Conservation (phyloP, 1,140 invertebrate genomes). For the Zaprionus davidi region DNA sequence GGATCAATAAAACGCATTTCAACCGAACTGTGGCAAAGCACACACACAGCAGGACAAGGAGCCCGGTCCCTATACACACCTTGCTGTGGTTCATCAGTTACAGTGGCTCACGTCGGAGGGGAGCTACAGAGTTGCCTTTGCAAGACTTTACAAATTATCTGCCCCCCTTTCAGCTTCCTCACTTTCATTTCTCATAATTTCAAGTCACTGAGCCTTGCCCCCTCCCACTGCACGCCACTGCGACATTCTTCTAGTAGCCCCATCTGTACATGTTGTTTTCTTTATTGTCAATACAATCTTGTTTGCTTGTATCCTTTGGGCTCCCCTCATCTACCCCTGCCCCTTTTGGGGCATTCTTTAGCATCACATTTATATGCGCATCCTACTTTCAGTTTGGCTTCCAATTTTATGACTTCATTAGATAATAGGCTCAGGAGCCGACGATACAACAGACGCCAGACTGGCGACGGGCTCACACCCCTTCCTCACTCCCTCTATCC, state of each 20-base stretch:
- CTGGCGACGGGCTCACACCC: slow-evolving; percentile 33
- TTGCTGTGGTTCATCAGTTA: background rate
- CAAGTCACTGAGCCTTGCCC: background rate
- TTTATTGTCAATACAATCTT: slow-evolving; percentile 20
- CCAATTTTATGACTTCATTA: slow-evolving; percentile 72
- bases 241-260: background rate
- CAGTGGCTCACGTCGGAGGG: background rate
- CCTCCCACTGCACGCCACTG: background rate
- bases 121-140: background rate
- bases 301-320: slow-evolving; percentile 40
- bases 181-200: background rate
- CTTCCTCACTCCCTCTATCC: background rate
- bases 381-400: slow-evolving; percentile 46
- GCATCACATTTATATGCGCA: slow-evolving; percentile 27
- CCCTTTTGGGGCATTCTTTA: background rate
- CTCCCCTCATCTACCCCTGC: background rate
- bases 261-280: background rate
- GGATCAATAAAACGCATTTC: slow-evolving; percentile 73
- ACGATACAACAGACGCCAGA: slow-evolving; percentile 39
- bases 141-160: background rate
- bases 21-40: slow-evolving; percentile 28
- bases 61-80: background rate
- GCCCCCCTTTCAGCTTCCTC: no score
- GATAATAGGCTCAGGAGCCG: slow-evolving; percentile 50
- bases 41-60: background rate